These are phyloP conservation scores for Antennarius striatus DNA, from an alignment of 2,113 vertebrate species.

Conservation along the genomic window DNA sequence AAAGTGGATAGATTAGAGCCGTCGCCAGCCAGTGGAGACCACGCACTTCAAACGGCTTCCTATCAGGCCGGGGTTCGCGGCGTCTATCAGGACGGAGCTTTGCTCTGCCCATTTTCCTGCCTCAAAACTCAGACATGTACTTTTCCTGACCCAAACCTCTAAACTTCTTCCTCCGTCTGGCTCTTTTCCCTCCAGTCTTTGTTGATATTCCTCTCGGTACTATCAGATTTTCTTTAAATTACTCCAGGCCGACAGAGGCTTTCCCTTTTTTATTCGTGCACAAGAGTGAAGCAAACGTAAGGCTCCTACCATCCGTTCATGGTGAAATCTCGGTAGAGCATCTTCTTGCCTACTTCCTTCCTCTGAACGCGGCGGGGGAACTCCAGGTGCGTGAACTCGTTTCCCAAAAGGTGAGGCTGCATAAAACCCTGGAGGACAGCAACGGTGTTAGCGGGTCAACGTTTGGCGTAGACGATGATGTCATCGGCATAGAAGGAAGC, in stretches of 20 bases:
- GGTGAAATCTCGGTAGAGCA: conserved; percentile 97
- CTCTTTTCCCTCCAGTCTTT: neutral
- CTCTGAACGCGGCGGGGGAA: conserved; percentile 96
- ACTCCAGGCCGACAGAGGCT: no score
- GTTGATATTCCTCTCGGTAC: conserved; percentile 5
- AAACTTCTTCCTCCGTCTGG: neutral
- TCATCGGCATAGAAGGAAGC: no score
- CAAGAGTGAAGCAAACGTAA: no score
- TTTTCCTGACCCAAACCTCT: conserved; percentile 10
- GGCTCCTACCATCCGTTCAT: conserved; percentile 95
- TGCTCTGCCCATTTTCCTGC: conserved; percentile 10
- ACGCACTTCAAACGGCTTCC: conserved; percentile 54
- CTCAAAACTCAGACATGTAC: conserved; percentile 3
- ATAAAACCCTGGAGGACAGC: conserved; percentile 87
- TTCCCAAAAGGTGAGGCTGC: conserved; percentile 96
- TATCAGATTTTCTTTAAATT: neutral
- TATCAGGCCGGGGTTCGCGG: conserved; percentile 24
- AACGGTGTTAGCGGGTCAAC: neutral
- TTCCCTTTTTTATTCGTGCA: no score
- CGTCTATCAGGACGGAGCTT: conserved; percentile 10
- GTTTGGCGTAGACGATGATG: neutral
- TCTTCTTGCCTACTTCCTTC: conserved; percentile 96
- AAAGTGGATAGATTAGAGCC: conserved; percentile 34
- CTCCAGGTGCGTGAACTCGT: conserved; percentile 99
- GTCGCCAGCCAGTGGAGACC: conserved; percentile 38